phyloP scores from a whole-genome alignment of 2,797 vertebrate species.

The Enteromius argenteus region DNA sequence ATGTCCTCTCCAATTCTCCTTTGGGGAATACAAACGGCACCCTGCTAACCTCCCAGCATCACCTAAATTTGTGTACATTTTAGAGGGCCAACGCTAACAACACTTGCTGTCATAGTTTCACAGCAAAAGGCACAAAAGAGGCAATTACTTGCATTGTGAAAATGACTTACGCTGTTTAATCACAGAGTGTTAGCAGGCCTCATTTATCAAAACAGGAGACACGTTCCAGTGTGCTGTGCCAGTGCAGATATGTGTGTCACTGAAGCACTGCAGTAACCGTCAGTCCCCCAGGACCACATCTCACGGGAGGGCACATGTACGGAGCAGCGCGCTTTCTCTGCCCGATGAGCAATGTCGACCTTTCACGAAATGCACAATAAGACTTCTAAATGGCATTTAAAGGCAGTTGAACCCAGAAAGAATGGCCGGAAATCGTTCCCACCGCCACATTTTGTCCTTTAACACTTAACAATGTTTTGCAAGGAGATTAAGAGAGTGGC shows the following conservation, averaged over 20 bases:
- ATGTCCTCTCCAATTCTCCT: neutral
- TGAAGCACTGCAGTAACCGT: slow-evolving; percentile 6
- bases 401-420: slow-evolving; percentile 66
- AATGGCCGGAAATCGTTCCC: slow-evolving; percentile 65
- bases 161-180: slow-evolving; percentile 30
- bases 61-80: neutral
- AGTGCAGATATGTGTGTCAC: slow-evolving; percentile 37
- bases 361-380: slow-evolving; percentile 74
- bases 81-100: neutral
- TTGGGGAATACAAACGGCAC: neutral
- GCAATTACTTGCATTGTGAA: slow-evolving; percentile 30
- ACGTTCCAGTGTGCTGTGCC: neutral
- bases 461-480: slow-evolving; percentile 62
- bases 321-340: slow-evolving; percentile 41
- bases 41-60: neutral
- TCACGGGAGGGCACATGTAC: slow-evolving; percentile 9
- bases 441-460: slow-evolving; percentile 52
- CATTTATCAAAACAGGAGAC: slow-evolving; percentile 25
- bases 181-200: neutral
- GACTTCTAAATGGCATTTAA: slow-evolving; percentile 70
- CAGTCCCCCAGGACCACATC: slow-evolving; percentile 9
- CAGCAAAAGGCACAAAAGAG: slow-evolving; percentile 20
- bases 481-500: slow-evolving; percentile 50
- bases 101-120: neutral
- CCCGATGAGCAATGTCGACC: slow-evolving; percentile 68